These are phyloP conservation scores for Narcine bancroftii DNA, from an alignment of 2,113 vertebrate genomes.

Conservation along the genomic window DNA sequence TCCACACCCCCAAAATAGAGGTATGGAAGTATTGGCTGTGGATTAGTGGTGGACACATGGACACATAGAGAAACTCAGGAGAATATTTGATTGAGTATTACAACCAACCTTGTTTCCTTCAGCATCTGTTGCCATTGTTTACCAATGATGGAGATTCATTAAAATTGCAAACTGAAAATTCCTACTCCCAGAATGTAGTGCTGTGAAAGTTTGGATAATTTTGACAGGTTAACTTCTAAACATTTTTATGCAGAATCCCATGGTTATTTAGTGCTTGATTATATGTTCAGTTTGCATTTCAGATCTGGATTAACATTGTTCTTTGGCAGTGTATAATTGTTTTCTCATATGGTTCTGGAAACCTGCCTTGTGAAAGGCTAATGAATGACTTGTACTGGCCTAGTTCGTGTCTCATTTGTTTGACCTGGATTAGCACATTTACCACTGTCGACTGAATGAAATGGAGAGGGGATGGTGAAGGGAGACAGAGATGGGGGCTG, in stretches of 20 bases:
- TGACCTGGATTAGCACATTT: constrained; percentile 29
- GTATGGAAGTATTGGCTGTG: not conserved
- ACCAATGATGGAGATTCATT: not conserved
- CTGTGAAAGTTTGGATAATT: constrained; percentile 30
- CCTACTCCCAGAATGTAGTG: not conserved
- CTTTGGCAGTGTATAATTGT: not conserved
- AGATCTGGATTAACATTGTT: constrained; percentile 22
- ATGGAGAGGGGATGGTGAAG: not conserved
- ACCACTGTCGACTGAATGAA: not conserved
- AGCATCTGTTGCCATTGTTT: too few relatives aligned
- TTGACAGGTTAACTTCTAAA: constrained; percentile 19
- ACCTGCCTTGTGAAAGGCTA: constrained; percentile 13
- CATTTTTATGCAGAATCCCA: constrained; percentile 20
- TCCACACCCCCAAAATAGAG: not conserved
- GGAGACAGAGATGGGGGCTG: too few relatives aligned
- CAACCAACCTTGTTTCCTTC: too few relatives aligned
- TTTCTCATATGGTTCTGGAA: constrained; percentile 20
- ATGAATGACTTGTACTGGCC: constrained; percentile 19
- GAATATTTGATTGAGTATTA: too few relatives aligned
- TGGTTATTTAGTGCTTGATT: constrained; percentile 25
- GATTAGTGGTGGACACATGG: not conserved
- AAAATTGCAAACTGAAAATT: not conserved
- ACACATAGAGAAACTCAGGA: too few relatives aligned
- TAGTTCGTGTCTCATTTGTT: constrained; percentile 31
- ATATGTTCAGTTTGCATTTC: constrained; percentile 27